Evolutionary conservation across 1,140 invertebrate genomes (phyloP).

Genomic region (Berghia stephanieae): DNA sequence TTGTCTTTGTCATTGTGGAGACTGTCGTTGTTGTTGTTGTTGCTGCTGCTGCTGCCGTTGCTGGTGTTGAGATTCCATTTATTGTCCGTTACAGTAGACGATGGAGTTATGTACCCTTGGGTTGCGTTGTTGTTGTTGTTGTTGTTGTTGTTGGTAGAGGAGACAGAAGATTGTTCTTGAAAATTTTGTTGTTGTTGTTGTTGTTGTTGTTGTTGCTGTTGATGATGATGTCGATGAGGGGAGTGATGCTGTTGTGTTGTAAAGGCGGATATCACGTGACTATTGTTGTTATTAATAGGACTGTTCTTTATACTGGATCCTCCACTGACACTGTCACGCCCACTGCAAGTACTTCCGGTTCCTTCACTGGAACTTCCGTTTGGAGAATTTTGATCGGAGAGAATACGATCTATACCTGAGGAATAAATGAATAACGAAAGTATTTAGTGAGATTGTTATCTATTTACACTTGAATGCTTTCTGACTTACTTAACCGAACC

Average conservation of each 20-base stretch:
- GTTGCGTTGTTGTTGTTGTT: background rate
- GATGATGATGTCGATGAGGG: slow-evolving; percentile 6
- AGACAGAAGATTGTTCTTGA: background rate
- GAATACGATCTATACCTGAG: slow-evolving; percentile 55
- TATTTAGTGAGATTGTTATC: background rate
- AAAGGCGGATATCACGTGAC: too few species aligned
- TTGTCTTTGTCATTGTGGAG: background rate
- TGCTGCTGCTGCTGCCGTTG: background rate
- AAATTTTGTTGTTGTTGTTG: slow-evolving; percentile 15
- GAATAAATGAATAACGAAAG: slow-evolving; percentile 11
- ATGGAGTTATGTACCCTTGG: background rate
- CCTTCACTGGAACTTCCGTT: slow-evolving; percentile 31
- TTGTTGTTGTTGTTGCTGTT: slow-evolving; percentile 4
- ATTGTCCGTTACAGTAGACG: background rate
- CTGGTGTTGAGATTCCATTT: background rate
- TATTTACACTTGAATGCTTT: slow-evolving; percentile 8
- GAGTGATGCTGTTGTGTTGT: slow-evolving; percentile 18
- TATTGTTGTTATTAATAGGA: slow-evolving; percentile 16
- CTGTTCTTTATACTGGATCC: too few species aligned
- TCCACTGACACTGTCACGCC: background rate
- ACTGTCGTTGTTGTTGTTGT: background rate
- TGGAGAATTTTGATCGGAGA: slow-evolving; percentile 37
- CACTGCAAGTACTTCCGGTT: slow-evolving; percentile 21
- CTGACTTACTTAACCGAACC: background rate
- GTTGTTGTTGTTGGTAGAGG: background rate